Percentiles rank a stretch among this genome's conserved stretches.
Conservation (phyloP, 2,888 invertebrate genomes). For the Nebria brevicollis region DNA sequence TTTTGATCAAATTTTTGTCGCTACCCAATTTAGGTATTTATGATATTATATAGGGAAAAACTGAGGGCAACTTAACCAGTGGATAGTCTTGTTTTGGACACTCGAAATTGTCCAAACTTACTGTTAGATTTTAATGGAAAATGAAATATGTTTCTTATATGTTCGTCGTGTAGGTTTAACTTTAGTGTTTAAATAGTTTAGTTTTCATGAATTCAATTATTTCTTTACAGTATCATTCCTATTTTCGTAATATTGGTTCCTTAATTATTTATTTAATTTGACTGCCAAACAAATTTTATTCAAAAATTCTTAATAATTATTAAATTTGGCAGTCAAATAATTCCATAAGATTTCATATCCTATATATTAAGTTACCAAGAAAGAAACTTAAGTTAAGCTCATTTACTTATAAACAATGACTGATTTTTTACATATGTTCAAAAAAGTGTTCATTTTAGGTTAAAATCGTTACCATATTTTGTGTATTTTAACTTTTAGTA, state of each 20-base stretch:
- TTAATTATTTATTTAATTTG: conserved; percentile 8
- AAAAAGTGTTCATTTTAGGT: background rate
- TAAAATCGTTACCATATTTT: conserved; percentile 14
- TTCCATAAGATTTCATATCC: background rate
- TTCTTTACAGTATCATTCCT: conserved; percentile 33
- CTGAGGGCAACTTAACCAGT: conserved; percentile 53
- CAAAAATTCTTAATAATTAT: background rate
- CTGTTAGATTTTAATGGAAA: conserved; percentile 48
- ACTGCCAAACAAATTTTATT: background rate
- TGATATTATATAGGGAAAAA: conserved; percentile 21
- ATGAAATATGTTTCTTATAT: conserved; percentile 51
- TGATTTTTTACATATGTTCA: background rate
- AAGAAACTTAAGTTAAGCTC: background rate
- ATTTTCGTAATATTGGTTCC: conserved; percentile 22
- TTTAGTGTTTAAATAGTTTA: conserved; percentile 33
- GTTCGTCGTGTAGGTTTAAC: conserved; percentile 45
- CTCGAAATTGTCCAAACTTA: conserved; percentile 48
- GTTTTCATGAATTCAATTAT: conserved; percentile 36
- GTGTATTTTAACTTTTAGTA: background rate
- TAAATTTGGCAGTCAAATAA: background rate
- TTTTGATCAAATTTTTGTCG: conserved; percentile 48
- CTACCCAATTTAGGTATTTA: conserved; percentile 49
- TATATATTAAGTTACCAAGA: background rate
- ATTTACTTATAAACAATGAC: conserved; percentile 1
- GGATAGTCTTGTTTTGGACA: conserved; percentile 48